Percentiles rank a stretch among this genome's conserved stretches.
Evolutionary conservation across 2,113 vertebrate species (phyloP).

Genomic region (Dissostichus mawsoni): DNA sequence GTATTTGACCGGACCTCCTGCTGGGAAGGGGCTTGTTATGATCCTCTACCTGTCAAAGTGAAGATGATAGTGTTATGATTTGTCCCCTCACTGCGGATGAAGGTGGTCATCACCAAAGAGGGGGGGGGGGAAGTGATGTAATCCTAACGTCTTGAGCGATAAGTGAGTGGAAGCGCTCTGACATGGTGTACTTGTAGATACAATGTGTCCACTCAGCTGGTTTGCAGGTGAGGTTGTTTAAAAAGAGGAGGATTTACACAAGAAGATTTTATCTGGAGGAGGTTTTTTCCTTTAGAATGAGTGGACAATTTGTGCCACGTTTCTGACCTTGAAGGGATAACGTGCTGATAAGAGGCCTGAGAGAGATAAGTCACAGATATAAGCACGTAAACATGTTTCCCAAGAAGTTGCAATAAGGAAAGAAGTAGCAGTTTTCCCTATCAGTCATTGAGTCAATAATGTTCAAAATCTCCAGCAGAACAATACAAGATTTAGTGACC

Average conservation of each 20-base stretch:
- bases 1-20: conserved; percentile 45
- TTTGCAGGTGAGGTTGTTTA: conserved; percentile 7
- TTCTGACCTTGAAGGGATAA: conserved; percentile 14
- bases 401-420: neutral
- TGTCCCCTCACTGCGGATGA: neutral
- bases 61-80: conserved; percentile 58
- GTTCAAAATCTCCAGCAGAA: neutral
- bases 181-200: neutral
- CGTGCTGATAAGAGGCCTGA: conserved; percentile 46
- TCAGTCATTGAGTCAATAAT: neutral
- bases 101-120: neutral
- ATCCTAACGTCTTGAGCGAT: neutral
- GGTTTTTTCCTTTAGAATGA: neutral
- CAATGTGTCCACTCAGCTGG: conserved; percentile 17
- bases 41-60: conserved; percentile 40
- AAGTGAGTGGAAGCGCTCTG: neutral
- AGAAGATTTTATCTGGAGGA: neutral
- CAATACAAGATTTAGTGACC: neutral
- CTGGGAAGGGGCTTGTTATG: conserved; percentile 51
- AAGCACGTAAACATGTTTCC: conserved; percentile 58
- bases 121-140: neutral
- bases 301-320: neutral
- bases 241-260: neutral
- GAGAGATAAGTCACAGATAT: conserved; percentile 28
- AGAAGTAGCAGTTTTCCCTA: neutral